Percentiles rank a stretch among this genome's conserved stretches.
Evolutionary conservation across 2,888 invertebrate species (phyloP).

Genomic region (Agonopterix heracliana): DNA sequence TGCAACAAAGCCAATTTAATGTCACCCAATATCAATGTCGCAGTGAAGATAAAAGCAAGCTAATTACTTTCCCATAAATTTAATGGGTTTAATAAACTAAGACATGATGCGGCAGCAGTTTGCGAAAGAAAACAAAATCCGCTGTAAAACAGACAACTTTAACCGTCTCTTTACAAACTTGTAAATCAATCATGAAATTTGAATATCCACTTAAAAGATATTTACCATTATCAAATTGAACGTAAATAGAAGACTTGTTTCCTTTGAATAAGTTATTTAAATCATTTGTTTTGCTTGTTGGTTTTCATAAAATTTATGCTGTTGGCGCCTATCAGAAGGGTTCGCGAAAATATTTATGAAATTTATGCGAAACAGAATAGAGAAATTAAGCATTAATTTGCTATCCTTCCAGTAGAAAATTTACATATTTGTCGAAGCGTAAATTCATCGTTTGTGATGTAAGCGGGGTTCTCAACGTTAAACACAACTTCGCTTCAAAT

Average conservation of each 20-base stretch:
- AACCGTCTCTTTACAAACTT: conserved; percentile 18
- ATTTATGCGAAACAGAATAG: conserved; percentile 61
- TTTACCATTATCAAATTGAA: conserved; percentile 33
- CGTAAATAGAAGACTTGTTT: conserved; percentile 23
- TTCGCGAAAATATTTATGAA: conserved; percentile 49
- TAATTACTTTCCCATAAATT: too few species aligned
- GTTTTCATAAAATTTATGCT: conserved; percentile 39
- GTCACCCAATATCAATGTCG: too few species aligned
- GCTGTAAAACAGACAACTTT: conserved; percentile 15
- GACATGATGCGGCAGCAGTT: too few species aligned
- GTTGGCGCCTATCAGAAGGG: conserved; percentile 40
- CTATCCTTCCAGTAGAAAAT: conserved; percentile 48
- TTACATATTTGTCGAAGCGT: conserved; percentile 62
- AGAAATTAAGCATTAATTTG: conserved; percentile 64
- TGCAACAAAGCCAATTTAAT: too few species aligned
- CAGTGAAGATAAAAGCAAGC: too few species aligned
- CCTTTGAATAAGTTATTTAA: conserved; percentile 24
- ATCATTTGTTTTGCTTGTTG: conserved; percentile 35
- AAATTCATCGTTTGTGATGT: conserved; percentile 50
- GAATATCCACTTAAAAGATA: conserved; percentile 28
- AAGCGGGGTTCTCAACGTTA: conserved; percentile 17
- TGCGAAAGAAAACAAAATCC: too few species aligned
- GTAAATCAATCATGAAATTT: conserved; percentile 32
- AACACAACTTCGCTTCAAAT: neutral
- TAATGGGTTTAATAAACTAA: too few species aligned